Conservation (phyloP, 2,888 invertebrate species). For the Corythucha ciliata region DNA sequence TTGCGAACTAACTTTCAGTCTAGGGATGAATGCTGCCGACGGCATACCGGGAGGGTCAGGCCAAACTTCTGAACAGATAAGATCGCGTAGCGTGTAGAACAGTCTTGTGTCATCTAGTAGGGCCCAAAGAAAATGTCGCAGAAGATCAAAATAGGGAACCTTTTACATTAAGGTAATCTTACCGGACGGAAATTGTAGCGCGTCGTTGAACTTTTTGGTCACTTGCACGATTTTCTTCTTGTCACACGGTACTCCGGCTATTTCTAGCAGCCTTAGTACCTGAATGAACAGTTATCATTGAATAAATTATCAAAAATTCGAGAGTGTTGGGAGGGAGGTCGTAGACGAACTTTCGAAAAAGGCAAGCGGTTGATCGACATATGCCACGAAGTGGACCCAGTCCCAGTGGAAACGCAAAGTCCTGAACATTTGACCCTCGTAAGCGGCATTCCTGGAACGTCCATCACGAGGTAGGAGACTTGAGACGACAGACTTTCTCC, state of each 20-base stretch:
- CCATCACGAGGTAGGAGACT: conserved; percentile 83
- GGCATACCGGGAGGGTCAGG: conserved; percentile 66
- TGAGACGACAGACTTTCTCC: conserved; percentile 92
- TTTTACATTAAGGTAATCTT: conserved; percentile 28
- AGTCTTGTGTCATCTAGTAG: conserved; percentile 62
- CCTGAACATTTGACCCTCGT: conserved; percentile 94
- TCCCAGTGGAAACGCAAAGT: conserved; percentile 90
- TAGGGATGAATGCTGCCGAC: conserved; percentile 64
- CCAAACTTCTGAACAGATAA: conserved; percentile 80
- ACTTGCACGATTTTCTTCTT: conserved; percentile 27
- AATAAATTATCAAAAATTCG: neutral
- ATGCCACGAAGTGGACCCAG: conserved; percentile 97
- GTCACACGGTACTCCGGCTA: conserved; percentile 13
- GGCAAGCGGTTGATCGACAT: conserved; percentile 83
- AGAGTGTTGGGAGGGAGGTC: neutral
- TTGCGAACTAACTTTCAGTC: conserved; percentile 71
- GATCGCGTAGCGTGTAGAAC: conserved; percentile 88
- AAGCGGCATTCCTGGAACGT: conserved; percentile 53
- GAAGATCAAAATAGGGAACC: conserved; percentile 1
- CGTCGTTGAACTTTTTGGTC: conserved; percentile 56
- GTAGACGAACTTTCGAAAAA: conserved; percentile 39
- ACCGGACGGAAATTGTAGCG: conserved; percentile 64
- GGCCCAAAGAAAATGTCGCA: neutral
- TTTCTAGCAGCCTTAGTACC: conserved; percentile 21
- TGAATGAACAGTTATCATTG: neutral